Evolutionary conservation across 2,113 vertebrate species (phyloP), one percentile per base, ranked within the genome.

Genomic region (Stigmatopora nigra): DNA sequence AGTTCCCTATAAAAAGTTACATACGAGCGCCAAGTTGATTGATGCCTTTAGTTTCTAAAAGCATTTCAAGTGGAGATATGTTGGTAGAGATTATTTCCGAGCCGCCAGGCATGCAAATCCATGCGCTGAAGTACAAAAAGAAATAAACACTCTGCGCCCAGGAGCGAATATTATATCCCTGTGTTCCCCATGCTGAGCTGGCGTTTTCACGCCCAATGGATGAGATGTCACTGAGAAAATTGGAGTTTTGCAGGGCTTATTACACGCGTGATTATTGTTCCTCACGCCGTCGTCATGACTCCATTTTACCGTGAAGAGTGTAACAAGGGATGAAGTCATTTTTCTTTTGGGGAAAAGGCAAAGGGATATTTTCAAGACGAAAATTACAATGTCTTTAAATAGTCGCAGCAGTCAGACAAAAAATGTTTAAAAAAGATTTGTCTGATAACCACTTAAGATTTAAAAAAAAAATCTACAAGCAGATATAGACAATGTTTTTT

Each of bases 181-280:
- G 19, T 36, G 58, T 58, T 7, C 56, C 35, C 3, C 4, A 31
- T 44, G 58, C 58, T 36, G 38, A 60, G 36, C 11, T 19, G 16
- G 38, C 58, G n/a, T 60, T 19, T 60, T 44, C 57, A 17, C 10
- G 57, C 57, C 38, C 38, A 10, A 41, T 10, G 57, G 35, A 38
- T n/a, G 57, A 44, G 38, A 36, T 45, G 58, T 61, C 58, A 61
- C 12, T 44, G 38, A 45, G 35, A 61, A 45, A 61, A 61, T 44
- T 61, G 58, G 52, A 44, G 11, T 60, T 19, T 44, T 20, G 14
- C 16, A 19, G 55, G 55, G 35, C 55, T 36, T 57, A 57, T 57
- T 57, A 35, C 31, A 35, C 55, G 31, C 55, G 31, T 35, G 15
- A 57, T 31, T 57, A 16, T 36, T 57, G 14, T 35, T 57, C 55